phyloP scores from a whole-genome alignment of 30 jellyfish, hydroid and myxozoan genomes.

The Catostylus mosaicus region DNA sequence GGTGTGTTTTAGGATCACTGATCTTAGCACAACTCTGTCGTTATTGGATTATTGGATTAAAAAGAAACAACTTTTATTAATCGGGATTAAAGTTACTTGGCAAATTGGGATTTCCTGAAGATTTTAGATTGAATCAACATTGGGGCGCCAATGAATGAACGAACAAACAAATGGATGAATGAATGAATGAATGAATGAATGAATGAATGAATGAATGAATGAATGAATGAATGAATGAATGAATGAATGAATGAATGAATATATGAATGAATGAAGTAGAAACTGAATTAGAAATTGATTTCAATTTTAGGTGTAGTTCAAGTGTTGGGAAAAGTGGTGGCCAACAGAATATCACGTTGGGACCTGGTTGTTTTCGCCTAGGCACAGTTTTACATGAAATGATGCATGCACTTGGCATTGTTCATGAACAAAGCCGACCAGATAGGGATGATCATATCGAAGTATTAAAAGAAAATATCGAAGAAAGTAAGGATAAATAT shows the following conservation, averaged over 20 bases:
- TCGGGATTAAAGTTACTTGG: background rate
- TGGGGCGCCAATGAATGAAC: too few species aligned
- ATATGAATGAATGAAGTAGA: background rate
- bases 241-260: too few species aligned
- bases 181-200: too few species aligned
- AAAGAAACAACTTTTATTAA: background rate
- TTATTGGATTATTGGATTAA: background rate
- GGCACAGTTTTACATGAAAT: conserved; percentile 80
- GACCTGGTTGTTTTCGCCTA: conserved; percentile 79
- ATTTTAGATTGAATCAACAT: background rate
- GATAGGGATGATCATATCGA: conserved; percentile 66
- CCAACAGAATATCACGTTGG: conserved; percentile 68
- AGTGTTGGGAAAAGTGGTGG: conserved; percentile 91
- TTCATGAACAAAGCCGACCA: conserved; percentile 79
- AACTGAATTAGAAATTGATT: background rate
- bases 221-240: too few species aligned
- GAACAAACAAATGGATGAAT: too few species aligned
- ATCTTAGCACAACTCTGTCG: too few species aligned
- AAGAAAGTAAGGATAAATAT: conserved; percentile 27
- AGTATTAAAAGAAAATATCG: conserved; percentile 30
- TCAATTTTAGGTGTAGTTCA: conserved; percentile 85
- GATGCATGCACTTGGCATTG: conserved; percentile 77
- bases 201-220: too few species aligned
- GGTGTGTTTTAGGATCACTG: too few species aligned
- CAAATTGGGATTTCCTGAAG: background rate